Conservation (phyloP, 2,888 invertebrate species). For the Empis stercorea region DNA sequence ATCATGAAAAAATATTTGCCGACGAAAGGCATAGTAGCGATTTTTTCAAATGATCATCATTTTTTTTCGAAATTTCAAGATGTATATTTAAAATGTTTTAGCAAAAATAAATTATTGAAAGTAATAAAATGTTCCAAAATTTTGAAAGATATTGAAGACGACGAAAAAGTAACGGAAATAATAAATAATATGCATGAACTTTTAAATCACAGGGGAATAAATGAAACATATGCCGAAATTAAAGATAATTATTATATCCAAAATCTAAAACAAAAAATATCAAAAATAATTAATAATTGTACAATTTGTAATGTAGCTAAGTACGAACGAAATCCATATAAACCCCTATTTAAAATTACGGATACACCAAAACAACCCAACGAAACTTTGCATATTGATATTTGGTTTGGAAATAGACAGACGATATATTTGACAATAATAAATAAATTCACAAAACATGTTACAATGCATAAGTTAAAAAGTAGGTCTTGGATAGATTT, state of each 20-base stretch:
- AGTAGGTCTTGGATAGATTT: slow-evolving; percentile 8
- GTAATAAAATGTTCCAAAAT: slow-evolving; percentile 5
- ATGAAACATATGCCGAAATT: slow-evolving; percentile 6
- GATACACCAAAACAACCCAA: slow-evolving; percentile 3
- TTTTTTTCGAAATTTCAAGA: slow-evolving; percentile 6
- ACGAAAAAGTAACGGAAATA: slow-evolving; percentile 3
- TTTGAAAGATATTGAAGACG: slow-evolving; percentile 4
- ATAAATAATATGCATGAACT: slow-evolving; percentile 1
- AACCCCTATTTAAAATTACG: slow-evolving; percentile 2
- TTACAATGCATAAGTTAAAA: slow-evolving; percentile 3
- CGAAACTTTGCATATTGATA: slow-evolving; percentile 5
- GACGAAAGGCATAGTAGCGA: slow-evolving; percentile 5
- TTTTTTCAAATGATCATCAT: slow-evolving; percentile 5
- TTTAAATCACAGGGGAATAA: slow-evolving; percentile 6
- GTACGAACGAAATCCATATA: slow-evolving; percentile 4
- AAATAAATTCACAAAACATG: slow-evolving; percentile 7
- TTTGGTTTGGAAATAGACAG: slow-evolving; percentile 4
- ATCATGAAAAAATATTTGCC: slow-evolving; percentile 2
- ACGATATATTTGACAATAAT: slow-evolving; percentile 7
- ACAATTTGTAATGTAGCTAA: slow-evolving; percentile 4
- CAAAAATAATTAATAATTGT: slow-evolving; percentile 7
- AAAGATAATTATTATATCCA: slow-evolving; percentile 6
- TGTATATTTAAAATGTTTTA: slow-evolving; percentile 3
- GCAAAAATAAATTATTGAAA: slow-evolving; percentile 6
- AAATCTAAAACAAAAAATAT: slow-evolving; percentile 3